Evolutionary conservation across 2,797 vertebrate genomes (phyloP).

Genomic region (Odontamblyopus rebecca): DNA sequence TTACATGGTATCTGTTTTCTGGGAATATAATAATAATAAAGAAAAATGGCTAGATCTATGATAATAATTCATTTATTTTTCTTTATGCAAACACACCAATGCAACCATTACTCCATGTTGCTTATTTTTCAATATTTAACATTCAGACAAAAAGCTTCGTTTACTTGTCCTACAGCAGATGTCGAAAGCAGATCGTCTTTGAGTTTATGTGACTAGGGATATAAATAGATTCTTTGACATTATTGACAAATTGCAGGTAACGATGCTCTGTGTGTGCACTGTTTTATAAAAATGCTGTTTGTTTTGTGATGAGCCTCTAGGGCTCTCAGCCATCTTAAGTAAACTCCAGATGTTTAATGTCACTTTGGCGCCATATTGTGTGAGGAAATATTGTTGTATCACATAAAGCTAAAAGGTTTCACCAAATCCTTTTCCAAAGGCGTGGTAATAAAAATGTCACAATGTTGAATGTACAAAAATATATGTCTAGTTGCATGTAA

Average conservation of each 20-base stretch:
- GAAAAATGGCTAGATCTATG: too few relatives aligned
- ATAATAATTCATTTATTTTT: background rate
- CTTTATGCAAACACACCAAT: background rate
- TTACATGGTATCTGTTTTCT: too few relatives aligned
- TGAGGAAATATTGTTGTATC: background rate
- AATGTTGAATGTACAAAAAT: slow-evolving; percentile 1
- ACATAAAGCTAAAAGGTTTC: background rate
- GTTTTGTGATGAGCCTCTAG: slow-evolving; percentile 31
- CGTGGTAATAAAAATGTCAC: background rate
- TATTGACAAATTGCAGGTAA: slow-evolving; percentile 52
- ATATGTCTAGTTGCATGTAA: background rate
- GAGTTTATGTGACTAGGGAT: slow-evolving; percentile 43
- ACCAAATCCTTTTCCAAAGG: background rate
- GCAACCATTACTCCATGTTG: background rate
- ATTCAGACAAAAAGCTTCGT: slow-evolving; percentile 35
- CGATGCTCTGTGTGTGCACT: slow-evolving; percentile 18
- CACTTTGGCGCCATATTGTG: background rate
- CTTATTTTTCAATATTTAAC: background rate
- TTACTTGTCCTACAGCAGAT: slow-evolving; percentile 55
- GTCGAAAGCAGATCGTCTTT: slow-evolving; percentile 34
- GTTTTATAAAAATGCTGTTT: slow-evolving; percentile 16
- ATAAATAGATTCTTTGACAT: slow-evolving; percentile 53
- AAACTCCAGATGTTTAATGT: slow-evolving; percentile 18
- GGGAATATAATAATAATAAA: too few relatives aligned
- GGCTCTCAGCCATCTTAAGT: slow-evolving; percentile 5